Evolutionary conservation across 2,797 vertebrate genomes (phyloP), one percentile per base, ranked within the genome.

Genomic region (Cyprinella venusta): DNA sequence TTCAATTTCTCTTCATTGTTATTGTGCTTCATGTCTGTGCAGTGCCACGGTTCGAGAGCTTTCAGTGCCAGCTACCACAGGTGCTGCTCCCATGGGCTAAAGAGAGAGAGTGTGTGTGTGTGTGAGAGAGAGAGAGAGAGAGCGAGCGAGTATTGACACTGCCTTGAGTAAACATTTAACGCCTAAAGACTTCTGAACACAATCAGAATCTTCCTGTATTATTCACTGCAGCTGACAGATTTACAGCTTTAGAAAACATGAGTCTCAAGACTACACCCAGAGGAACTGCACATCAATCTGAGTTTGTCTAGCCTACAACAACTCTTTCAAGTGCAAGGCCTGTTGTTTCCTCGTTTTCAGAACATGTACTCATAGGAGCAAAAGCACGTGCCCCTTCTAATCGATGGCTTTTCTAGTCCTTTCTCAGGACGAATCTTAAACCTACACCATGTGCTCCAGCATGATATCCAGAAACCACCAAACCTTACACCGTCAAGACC

Each of bases 1-100:
- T 90, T 90, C 90, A 48, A 89, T 92, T 90, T 88, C 90, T 89
- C 90, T 90, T 88, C 87, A 67, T 83, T 91, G 91, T 87, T 89
- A 90, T 91, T 87, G 75, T 85, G 88, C 85, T 84, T 86, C 76
- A 81, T 87, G 81, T 77, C 82, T 78, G 86, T 77, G 83, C 84
- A 87, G 80, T 77, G 85, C 88, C 85, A 79, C 74, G 48, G 84
- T 74, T 52, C 21, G 48, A 72, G 87, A 64, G 72, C 80, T 83
- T 38, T 42, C 74, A 76, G 77, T 86, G 86, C 87, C 87, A 88
- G 88, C 83, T 8, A 38, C 88, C 86, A 79, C 82, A 84, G 76
- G 50, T 64, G 85, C 86, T 42, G 80, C 86, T 90, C 86, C 86
- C 81, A 69, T 85, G 63, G 68, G 69, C 48, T 7, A 52, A 30